A percentile compares a stretch with the other conserved stretches of the same genome.
Evolutionary conservation across 2,888 invertebrate genomes (phyloP).

Genomic region (Anaspis maculata): DNA sequence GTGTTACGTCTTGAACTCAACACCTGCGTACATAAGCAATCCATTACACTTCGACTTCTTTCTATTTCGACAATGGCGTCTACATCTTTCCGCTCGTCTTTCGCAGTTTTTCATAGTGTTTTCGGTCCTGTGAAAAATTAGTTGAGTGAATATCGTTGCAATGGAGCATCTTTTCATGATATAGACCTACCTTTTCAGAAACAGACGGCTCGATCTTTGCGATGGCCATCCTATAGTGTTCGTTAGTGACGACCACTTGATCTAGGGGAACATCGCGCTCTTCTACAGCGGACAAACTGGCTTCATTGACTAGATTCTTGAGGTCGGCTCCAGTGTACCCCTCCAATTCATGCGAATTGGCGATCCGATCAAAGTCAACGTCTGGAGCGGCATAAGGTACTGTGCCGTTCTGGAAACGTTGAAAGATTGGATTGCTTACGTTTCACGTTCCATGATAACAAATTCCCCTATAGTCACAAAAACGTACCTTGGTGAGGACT

Average conservation of each 20-base stretch:
- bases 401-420: conserved; percentile 62
- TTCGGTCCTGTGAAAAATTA: conserved; percentile 61
- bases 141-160: no score
- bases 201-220: conserved; percentile 82
- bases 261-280: conserved; percentile 58
- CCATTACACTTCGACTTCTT: no score
- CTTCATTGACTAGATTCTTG: conserved; percentile 80
- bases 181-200: conserved; percentile 51
- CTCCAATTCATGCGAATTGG: conserved; percentile 55
- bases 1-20: no score
- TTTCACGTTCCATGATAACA: no score
- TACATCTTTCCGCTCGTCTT: no score
- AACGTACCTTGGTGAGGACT: conserved; percentile 86
- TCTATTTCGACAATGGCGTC: no score
- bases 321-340: conserved; percentile 93
- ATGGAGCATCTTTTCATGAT: no score
- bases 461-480: no score
- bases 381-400: conserved; percentile 67
- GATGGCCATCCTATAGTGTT: conserved; percentile 73
- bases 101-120: conserved; percentile 67
- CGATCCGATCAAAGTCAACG: conserved; percentile 66
- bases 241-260: conserved; percentile 51
- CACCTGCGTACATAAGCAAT: no score
- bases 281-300: conserved; percentile 71
- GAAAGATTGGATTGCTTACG: no score